These are phyloP conservation scores for Bergia puertoricense DNA, from an alignment of 92 coral and sea anemone species.

Conservation along the genomic window DNA sequence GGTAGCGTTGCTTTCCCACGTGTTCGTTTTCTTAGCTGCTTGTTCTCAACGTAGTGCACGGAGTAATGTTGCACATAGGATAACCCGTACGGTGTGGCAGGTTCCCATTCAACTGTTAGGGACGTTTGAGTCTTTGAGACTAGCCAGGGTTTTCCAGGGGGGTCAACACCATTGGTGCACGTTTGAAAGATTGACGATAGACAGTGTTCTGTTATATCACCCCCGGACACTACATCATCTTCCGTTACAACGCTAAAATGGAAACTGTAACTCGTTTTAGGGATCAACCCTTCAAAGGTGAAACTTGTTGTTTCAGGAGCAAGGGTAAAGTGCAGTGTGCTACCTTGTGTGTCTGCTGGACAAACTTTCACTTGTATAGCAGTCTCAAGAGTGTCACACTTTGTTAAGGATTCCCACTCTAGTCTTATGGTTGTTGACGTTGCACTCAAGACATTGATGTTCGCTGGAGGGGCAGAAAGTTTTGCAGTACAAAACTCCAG, in stretches of 20 bases:
- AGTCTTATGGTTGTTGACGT: conserved; percentile 56
- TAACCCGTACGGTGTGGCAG: conserved; percentile 64
- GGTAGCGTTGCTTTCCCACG: conserved; percentile 46
- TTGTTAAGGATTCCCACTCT: conserved; percentile 62
- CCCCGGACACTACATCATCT: conserved; percentile 11
- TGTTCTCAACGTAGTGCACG: conserved; percentile 71
- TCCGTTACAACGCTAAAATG: conserved; percentile 38
- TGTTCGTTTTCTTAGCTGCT: conserved; percentile 51
- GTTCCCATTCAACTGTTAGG: conserved; percentile 65
- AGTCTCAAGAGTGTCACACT: conserved; percentile 22
- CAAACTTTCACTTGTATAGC: conserved; percentile 41
- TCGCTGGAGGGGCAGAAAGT: conserved; percentile 57
- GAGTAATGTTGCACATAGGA: conserved; percentile 49
- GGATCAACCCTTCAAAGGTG: conserved; percentile 53
- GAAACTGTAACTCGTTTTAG: conserved; percentile 64
- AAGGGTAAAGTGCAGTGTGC: conserved; percentile 23
- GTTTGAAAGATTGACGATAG: conserved; percentile 35
- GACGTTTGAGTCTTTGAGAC: conserved; percentile 66
- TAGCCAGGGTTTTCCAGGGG: conserved; percentile 55
- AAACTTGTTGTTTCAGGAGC: conserved; percentile 46
- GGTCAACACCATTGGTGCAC: conserved; percentile 74
- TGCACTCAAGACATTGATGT: conserved; percentile 55
- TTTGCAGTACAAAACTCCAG: conserved; percentile 59
- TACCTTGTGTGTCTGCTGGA: conserved; percentile 8
- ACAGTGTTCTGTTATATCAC: not conserved